phyloP scores from a whole-genome alignment of 2,888 invertebrate species.

The Rhamphomyia laevipes region DNA sequence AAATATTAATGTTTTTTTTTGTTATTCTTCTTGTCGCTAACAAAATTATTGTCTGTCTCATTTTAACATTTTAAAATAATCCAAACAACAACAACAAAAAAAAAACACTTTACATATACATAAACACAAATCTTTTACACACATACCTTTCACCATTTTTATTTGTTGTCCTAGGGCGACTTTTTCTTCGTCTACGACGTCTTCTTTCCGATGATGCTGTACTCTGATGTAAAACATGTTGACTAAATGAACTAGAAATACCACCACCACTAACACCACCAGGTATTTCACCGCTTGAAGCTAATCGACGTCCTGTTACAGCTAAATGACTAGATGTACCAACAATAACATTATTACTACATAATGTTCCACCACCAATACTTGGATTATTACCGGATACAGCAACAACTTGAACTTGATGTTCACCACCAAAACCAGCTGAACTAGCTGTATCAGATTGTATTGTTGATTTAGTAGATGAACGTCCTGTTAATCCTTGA shows the following conservation, averaged over 20 bases:
- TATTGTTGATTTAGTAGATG: conserved; percentile 21
- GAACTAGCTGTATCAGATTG: conserved; percentile 33
- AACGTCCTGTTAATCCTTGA: conserved; percentile 32
- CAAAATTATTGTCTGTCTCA: too few relatives aligned
- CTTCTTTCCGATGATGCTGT: conserved; percentile 35
- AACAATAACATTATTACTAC: conserved; percentile 4
- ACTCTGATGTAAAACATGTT: conserved; percentile 32
- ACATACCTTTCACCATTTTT: conserved; percentile 8
- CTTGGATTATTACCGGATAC: conserved; percentile 19
- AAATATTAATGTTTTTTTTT: too few relatives aligned
- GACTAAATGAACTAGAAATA: conserved; percentile 29
- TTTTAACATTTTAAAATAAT: too few relatives aligned
- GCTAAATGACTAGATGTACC: not conserved
- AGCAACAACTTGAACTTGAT: conserved; percentile 29
- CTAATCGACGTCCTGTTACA: conserved; percentile 33
- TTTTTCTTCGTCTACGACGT: conserved; percentile 32
- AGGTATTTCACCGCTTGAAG: conserved; percentile 24
- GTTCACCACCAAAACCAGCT: conserved; percentile 34
- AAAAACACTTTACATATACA: not conserved
- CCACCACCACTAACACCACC: not conserved
- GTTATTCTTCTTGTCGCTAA: too few relatives aligned
- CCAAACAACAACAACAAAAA: too few relatives aligned
- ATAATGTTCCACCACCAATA: conserved; percentile 5
- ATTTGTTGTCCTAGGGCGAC: conserved; percentile 25
- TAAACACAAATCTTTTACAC: not conserved